Conservation (phyloP, 2,797 vertebrate species). For the Rhodeus uyekii region DNA sequence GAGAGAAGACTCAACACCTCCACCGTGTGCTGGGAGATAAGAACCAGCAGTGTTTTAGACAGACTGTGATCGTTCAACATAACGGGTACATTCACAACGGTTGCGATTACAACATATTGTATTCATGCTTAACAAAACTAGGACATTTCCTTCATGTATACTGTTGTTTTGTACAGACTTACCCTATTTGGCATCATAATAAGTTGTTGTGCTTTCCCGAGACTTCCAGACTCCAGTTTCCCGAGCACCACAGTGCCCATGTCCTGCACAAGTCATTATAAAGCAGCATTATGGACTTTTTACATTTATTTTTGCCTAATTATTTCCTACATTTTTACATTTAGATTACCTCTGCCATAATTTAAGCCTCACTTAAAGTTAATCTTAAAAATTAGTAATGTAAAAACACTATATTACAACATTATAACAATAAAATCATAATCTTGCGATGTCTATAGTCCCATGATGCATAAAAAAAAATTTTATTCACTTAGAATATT, state of each 20-base stretch:
- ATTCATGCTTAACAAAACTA: background rate
- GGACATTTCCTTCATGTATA: background rate
- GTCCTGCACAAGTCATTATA: slow-evolving; percentile 77
- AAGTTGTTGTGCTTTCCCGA: slow-evolving; percentile 96
- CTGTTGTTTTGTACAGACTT: slow-evolving; percentile 55
- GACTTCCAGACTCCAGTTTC: slow-evolving; percentile 95
- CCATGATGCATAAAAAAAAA: background rate
- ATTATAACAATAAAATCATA: background rate
- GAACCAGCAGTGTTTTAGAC: background rate
- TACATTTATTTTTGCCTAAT: background rate
- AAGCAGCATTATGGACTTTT: background rate
- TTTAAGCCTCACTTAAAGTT: background rate
- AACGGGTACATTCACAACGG: background rate
- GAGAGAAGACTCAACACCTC: slow-evolving; percentile 96
- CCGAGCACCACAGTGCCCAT: slow-evolving; percentile 98
- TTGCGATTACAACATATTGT: background rate
- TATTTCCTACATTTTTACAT: background rate
- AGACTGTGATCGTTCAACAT: background rate
- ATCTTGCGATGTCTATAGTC: background rate
- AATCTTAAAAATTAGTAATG: background rate
- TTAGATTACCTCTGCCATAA: background rate
- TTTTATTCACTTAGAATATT: background rate
- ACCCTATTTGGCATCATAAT: slow-evolving; percentile 99
- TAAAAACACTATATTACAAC: background rate
- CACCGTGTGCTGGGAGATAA: slow-evolving; percentile 86